These are phyloP conservation scores for Zaprionus camerounensis DNA, from an alignment of 1,140 invertebrate species.

Conservation along the genomic window DNA sequence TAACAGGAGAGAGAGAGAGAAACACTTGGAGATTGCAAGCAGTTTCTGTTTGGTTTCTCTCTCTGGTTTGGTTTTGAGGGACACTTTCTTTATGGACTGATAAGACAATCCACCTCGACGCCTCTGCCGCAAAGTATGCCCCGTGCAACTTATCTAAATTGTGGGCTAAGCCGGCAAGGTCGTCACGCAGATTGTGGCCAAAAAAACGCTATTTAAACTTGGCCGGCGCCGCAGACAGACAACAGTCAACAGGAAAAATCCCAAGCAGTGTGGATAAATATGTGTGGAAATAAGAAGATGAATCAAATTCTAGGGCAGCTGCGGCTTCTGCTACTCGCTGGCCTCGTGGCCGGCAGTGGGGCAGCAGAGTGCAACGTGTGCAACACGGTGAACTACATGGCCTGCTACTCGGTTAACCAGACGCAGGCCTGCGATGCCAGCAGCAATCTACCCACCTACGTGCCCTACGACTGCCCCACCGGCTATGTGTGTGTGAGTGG, in stretches of 20 bases:
- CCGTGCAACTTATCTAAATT: conserved; percentile 66
- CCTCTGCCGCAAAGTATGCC: background rate
- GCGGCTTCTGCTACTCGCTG: conserved; percentile 11
- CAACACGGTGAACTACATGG: conserved; percentile 55
- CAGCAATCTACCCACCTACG: conserved; percentile 43
- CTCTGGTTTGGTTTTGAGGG: background rate
- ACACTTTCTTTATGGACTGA: conserved; percentile 5
- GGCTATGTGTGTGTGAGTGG: conserved; percentile 66
- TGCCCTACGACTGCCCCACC: conserved; percentile 49
- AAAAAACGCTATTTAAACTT: conserved; percentile 57
- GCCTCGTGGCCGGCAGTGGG: conserved; percentile 26
- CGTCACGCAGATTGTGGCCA: conserved; percentile 12
- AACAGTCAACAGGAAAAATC: conserved; percentile 35
- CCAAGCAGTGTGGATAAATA: background rate
- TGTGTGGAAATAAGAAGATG: conserved; percentile 21
- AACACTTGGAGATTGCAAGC: background rate
- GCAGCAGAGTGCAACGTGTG: conserved; percentile 65
- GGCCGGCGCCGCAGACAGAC: conserved; percentile 4
- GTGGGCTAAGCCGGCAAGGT: conserved; percentile 24
- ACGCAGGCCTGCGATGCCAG: conserved; percentile 59
- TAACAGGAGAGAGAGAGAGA: background rate
- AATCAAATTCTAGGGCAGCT: conserved; percentile 16
- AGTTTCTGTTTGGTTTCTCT: too few relatives aligned
- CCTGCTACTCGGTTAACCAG: conserved; percentile 71
- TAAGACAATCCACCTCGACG: background rate